A percentile compares a stretch with the other conserved stretches of the same genome.
phyloP scores from a whole-genome alignment of 2,113 vertebrate species.

The Hypomesus transpacificus region DNA sequence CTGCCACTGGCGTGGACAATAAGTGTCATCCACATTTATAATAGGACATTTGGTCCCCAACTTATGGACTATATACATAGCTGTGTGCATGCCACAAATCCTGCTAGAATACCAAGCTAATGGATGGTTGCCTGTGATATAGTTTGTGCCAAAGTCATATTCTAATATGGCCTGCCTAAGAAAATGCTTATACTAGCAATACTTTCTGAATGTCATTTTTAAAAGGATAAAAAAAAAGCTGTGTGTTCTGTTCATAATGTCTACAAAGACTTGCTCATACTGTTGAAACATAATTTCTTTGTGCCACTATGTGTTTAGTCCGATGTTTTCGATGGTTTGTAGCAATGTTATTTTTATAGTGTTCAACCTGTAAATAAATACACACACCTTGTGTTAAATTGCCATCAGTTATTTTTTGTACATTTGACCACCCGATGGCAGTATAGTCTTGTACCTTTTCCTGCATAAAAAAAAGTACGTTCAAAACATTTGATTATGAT shows the following conservation, averaged over 20 bases:
- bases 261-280: background rate
- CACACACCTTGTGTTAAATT: slow-evolving; percentile 41
- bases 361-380: slow-evolving; percentile 7
- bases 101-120: background rate
- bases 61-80: background rate
- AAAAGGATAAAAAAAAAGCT: background rate
- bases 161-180: background rate
- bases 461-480: background rate
- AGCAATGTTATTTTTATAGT: background rate
- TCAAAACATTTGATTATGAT: background rate
- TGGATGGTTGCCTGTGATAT: background rate
- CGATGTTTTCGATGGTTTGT: background rate
- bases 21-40: background rate
- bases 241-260: background rate
- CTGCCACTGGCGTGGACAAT: background rate
- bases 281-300: too few relatives aligned
- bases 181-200: background rate
- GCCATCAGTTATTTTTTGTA: background rate
- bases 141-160: background rate
- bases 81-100: background rate
- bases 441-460: too few relatives aligned
- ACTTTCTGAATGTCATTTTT: background rate
- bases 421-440: background rate
- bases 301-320: background rate
- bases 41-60: background rate